phyloP scores from a whole-genome alignment of 2,113 vertebrate species.

The Phalacrocorax aristotelis region DNA sequence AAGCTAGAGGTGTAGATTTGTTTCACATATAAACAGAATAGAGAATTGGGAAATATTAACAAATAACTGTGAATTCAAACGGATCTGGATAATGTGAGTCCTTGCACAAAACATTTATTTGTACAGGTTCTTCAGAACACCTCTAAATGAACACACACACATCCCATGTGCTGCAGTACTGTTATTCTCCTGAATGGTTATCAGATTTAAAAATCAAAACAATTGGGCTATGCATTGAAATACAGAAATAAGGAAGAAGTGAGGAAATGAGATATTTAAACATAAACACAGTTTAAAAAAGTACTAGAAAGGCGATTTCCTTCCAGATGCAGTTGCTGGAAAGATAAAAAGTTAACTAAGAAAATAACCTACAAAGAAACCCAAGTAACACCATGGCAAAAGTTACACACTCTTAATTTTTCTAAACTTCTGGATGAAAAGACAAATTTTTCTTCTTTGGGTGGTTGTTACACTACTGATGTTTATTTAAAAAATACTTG shows the following conservation, averaged over 20 bases:
- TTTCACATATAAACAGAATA: neutral
- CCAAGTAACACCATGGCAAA: neutral
- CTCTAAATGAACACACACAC: neutral
- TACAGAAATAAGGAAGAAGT: neutral
- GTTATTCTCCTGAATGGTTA: neutral
- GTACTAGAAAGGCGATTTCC: neutral
- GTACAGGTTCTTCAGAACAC: neutral
- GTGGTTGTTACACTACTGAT: neutral
- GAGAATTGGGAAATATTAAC: neutral
- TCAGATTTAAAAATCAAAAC: neutral
- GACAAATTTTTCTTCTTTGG: neutral
- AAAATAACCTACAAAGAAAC: neutral
- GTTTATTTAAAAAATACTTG: neutral
- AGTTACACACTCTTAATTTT: neutral
- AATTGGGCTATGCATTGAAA: neutral
- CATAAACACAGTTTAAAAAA: neutral
- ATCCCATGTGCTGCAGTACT: neutral
- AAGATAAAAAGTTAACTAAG: neutral
- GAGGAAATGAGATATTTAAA: neutral
- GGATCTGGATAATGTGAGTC: neutral
- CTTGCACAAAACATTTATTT: neutral
- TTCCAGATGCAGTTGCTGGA: neutral
- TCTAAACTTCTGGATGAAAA: neutral
- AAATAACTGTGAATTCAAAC: neutral
- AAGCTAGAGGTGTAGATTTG: neutral